Conservation (phyloP, 1,140 invertebrate genomes). For the Rhopalosiphum maidis region DNA sequence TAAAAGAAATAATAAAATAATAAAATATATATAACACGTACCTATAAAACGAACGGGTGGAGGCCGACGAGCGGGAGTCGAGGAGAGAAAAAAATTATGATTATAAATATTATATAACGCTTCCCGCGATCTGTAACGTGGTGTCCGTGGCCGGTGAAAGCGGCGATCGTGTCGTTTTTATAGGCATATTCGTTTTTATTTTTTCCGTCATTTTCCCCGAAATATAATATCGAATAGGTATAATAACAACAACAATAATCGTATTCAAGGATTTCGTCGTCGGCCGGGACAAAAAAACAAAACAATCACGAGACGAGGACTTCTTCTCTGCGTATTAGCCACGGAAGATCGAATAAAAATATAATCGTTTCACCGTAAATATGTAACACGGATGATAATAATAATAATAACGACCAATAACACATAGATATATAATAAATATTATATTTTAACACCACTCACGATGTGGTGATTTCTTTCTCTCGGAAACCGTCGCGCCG, state of each 20-base stretch:
- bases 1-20: not conserved
- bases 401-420: not conserved
- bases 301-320: not conserved
- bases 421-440: too few species aligned
- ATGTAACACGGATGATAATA: not conserved
- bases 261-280: constrained; percentile 44
- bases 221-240: not conserved
- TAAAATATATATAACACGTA: not conserved
- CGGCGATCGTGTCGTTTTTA: constrained; percentile 1
- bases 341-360: not conserved
- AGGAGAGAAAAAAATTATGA: constrained; percentile 7
- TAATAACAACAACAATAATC: constrained; percentile 24
- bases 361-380: not conserved
- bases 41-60: too few species aligned
- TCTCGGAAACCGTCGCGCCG: not conserved
- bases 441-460: not conserved
- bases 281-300: not conserved
- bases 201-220: not conserved
- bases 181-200: not conserved
- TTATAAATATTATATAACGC: constrained; percentile 11
- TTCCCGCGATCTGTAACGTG: not conserved
- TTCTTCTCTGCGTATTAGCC: not conserved
- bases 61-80: not conserved
- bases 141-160: constrained; percentile 26
- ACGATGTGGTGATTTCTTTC: not conserved